Evolutionary conservation across 2,797 vertebrate genomes (phyloP), one percentile per base, ranked within the genome.

Genomic region (Lithobates sylvaticus): DNA sequence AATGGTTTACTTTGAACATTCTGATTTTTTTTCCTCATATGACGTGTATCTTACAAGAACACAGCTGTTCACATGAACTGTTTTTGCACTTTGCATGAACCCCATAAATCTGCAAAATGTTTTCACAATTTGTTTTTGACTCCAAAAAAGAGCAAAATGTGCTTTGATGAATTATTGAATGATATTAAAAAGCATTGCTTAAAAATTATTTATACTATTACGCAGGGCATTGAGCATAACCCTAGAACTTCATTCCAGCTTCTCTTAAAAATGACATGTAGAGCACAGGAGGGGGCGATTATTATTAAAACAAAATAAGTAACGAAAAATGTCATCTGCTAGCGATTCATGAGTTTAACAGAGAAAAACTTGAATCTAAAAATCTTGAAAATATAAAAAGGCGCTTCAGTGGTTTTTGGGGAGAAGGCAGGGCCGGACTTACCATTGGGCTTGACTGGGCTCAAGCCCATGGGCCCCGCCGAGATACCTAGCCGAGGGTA

Each of bases 81-180:
- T 80, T 67, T 50, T 32, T 86, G 84, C 84, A 86, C 84, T 86
- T 58, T 80, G 42, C n/a, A 27, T 86, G 84, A 86, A 81, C 84
- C 84, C 72, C 0, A 81, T 81, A 81, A 81, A 81, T 76, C 75
- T 68, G 65, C 23, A 58, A 74, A 34, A 76, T 76, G 54, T 76
- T 61, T 61, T 68, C 54, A 23, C 23, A 16, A 7, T 58, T 65
- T 54, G 64, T 76, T 81, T 78, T 67, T 50, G 39, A 73, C 50
- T 85, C 75, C 34, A 65, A 47, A 2, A 79, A 86, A 81, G 68
- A 81, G 61, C 32, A 39, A 68, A 80, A 80, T 58, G 64, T 79
- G 39, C 83, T 72, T 68, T 78, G 72, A 83, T 83, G 34, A 64
- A 76, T 76, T 83, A 67, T 32, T 76, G 61, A 67, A 83, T 29